Conservation (phyloP, 1,140 invertebrate genomes). For the Orius insidiosus region DNA sequence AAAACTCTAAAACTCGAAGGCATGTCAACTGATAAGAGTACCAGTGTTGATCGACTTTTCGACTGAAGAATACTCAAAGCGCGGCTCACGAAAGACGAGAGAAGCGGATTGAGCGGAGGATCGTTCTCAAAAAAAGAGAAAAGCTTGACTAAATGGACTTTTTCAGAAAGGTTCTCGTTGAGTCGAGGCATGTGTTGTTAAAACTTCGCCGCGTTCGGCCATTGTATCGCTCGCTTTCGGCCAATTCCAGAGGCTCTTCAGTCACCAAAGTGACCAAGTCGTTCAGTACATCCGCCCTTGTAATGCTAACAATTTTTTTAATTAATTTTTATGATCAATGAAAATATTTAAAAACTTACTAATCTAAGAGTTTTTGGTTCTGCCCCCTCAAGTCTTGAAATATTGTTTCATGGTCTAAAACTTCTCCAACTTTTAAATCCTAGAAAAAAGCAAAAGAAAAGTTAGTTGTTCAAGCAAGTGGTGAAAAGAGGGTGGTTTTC, state of each 20-base stretch:
- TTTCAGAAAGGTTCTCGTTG: conserved; percentile 68
- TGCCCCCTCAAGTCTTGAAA: conserved; percentile 87
- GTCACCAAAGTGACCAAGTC: conserved; percentile 74
- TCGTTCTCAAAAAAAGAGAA: conserved; percentile 78
- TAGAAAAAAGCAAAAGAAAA: conserved; percentile 29
- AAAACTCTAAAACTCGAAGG: conserved; percentile 78
- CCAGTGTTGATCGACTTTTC: conserved; percentile 44
- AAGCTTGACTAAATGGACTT: conserved; percentile 58
- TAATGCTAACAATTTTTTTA: conserved; percentile 42
- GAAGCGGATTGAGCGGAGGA: conserved; percentile 75
- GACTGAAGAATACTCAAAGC: conserved; percentile 39
- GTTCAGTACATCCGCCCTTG: conserved; percentile 61
- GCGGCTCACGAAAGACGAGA: conserved; percentile 92
- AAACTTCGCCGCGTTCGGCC: conserved; percentile 85
- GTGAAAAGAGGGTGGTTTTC: too few species aligned
- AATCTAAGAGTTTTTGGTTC: conserved; percentile 80
- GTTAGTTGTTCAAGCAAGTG: too few species aligned
- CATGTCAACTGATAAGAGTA: conserved; percentile 78
- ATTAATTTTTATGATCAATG: conserved; percentile 1
- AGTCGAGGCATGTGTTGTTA: conserved; percentile 75
- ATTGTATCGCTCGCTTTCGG: conserved; percentile 66
- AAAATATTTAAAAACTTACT: conserved; percentile 45
- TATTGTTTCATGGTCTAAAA: conserved; percentile 88
- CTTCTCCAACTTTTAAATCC: conserved; percentile 76
- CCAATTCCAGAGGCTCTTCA: conserved; percentile 61